These are phyloP conservation scores for Apostichopus parvimensis DNA, from an alignment of 35 echinoderm and acorn worm genomes.

Conservation along the genomic window DNA sequence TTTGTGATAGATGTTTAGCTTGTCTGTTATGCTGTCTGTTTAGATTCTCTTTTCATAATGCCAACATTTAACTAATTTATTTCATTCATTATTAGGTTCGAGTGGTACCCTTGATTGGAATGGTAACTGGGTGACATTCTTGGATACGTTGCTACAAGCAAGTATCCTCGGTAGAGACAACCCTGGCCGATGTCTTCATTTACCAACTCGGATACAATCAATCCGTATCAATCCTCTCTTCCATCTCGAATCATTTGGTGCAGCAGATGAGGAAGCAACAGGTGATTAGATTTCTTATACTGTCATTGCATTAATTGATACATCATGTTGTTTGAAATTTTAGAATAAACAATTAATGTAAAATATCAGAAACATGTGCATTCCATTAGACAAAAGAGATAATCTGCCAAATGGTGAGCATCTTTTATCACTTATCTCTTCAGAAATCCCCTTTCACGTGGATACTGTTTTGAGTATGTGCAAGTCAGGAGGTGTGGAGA, in stretches of 20 bases:
- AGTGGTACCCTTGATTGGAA: slow-evolving; percentile 68
- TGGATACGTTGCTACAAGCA: slow-evolving; percentile 80
- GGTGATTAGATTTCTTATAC: background rate
- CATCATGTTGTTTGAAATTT: no score
- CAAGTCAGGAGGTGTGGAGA: slow-evolving; percentile 77
- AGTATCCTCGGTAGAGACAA: slow-evolving; percentile 64
- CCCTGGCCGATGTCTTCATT: slow-evolving; percentile 58
- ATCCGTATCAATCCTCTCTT: slow-evolving; percentile 63
- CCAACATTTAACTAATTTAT: no score
- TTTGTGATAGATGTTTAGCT: no score
- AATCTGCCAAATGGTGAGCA: no score
- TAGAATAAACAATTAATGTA: no score
- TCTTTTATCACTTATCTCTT: background rate
- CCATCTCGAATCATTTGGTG: background rate
- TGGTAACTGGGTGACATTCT: slow-evolving; percentile 87
- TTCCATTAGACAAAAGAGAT: no score
- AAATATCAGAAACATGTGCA: no score
- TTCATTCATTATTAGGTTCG: slow-evolving; percentile 12
- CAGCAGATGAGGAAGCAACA: background rate
- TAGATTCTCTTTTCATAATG: no score
- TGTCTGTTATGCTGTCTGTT: no score
- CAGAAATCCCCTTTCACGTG: slow-evolving; percentile 62
- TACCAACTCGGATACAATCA: slow-evolving; percentile 82
- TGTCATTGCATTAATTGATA: no score
- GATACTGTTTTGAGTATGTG: slow-evolving; percentile 64